Conservation (phyloP, 1,140 invertebrate genomes). For the Rhizoglyphus robini region DNA sequence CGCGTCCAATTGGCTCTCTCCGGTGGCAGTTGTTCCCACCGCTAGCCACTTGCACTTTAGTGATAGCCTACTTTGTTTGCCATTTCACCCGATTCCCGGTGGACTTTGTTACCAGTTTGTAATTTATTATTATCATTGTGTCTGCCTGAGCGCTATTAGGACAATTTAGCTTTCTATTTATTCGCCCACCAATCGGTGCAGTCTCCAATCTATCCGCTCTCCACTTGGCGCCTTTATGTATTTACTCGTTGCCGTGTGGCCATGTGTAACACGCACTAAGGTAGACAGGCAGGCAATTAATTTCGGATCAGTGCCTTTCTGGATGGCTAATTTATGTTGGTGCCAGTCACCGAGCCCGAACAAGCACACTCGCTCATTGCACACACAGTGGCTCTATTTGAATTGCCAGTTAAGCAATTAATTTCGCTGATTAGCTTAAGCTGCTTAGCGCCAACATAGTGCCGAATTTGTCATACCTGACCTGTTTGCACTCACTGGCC, state of each 20-base stretch:
- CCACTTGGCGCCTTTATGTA: neutral
- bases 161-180: constrained; percentile 1
- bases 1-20: too few relatives aligned
- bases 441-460: neutral
- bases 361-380: neutral
- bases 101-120: constrained; percentile 15
- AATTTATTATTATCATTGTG: constrained; percentile 15
- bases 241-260: neutral
- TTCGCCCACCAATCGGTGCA: neutral
- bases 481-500: neutral
- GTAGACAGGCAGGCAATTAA: constrained; percentile 6
- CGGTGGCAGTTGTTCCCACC: too few relatives aligned
- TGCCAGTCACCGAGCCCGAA: neutral
- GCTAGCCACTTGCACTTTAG: too few relatives aligned
- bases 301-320: constrained; percentile 9
- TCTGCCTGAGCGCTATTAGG: neutral
- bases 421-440: constrained; percentile 11
- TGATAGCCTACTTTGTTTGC: constrained; percentile 9
- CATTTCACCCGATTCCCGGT: constrained; percentile 9
- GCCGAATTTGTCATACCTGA: constrained; percentile 11
- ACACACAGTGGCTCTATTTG: neutral
- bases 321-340: constrained; percentile 5
- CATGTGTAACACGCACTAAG: neutral
- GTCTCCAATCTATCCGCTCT: neutral
- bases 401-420: constrained; percentile 3